Conservation (phyloP, 2,113 vertebrate genomes). For the Vidua macroura region DNA sequence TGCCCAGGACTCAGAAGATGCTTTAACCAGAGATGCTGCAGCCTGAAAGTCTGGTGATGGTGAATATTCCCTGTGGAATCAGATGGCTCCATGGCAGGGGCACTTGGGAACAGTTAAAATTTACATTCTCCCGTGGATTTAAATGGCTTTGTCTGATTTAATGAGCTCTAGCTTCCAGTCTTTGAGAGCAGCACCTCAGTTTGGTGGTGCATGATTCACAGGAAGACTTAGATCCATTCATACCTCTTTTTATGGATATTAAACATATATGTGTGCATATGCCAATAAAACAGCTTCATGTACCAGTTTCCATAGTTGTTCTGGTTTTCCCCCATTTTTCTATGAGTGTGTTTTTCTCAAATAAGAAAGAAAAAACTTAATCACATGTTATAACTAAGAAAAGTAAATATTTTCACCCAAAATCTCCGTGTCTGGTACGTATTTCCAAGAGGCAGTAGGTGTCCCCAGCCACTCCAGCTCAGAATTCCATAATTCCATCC, state of each 20-base stretch:
- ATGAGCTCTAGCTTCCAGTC: not conserved
- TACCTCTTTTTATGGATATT: not conserved
- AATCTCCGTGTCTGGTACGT: accelerated
- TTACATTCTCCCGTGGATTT: not conserved
- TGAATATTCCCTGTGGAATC: not conserved
- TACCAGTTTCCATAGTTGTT: not conserved
- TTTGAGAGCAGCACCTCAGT: not conserved
- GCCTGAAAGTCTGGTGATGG: not conserved
- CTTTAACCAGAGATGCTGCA: not conserved
- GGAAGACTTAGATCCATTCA: not conserved
- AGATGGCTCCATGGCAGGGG: not conserved
- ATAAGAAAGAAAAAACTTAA: not conserved
- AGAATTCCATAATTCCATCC: not conserved
- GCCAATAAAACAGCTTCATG: not conserved
- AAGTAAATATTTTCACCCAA: not conserved
- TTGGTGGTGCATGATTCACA: not conserved
- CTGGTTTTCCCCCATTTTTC: not conserved
- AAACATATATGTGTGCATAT: not conserved
- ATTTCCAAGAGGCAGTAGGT: not conserved
- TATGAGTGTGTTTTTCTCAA: not conserved
- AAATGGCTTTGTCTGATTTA: not conserved
- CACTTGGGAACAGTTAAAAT: not conserved
- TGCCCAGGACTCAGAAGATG: not conserved
- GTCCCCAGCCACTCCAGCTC: not conserved
- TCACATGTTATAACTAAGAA: accelerated